phyloP scores from a whole-genome alignment of 2,113 vertebrate genomes.

The Macquaria australasica region DNA sequence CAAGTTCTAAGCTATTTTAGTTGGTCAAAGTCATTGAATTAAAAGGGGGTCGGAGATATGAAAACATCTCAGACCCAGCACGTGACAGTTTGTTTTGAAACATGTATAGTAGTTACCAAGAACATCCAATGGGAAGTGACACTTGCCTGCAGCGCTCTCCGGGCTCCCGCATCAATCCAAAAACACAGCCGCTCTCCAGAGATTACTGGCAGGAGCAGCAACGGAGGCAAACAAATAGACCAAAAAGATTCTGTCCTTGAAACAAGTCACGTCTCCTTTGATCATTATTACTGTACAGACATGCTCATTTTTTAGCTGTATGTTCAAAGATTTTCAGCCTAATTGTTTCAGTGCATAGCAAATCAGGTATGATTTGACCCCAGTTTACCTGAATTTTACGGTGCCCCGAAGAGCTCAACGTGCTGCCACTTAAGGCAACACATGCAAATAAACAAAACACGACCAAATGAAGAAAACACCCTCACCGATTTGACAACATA shows the following conservation, averaged over 20 bases:
- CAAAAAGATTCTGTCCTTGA: slow-evolving; percentile 81
- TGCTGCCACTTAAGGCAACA: background rate
- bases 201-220: slow-evolving; percentile 68
- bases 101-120: slow-evolving; percentile 72
- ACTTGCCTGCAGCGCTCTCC: slow-evolving; percentile 80
- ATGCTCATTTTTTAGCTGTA: slow-evolving; percentile 2
- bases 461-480: background rate
- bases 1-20: slow-evolving; percentile 24
- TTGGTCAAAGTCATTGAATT: slow-evolving; percentile 69
- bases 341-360: slow-evolving; percentile 34
- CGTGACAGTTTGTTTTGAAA: slow-evolving; percentile 81
- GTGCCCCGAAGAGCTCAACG: background rate
- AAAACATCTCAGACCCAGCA: slow-evolving; percentile 65
- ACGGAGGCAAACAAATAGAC: slow-evolving; percentile 78
- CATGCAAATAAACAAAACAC: background rate
- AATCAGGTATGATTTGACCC: slow-evolving; percentile 47
- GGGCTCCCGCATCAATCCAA: slow-evolving; percentile 79
- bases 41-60: slow-evolving; percentile 57
- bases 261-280: slow-evolving; percentile 64
- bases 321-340: slow-evolving; percentile 38
- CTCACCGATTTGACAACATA: background rate
- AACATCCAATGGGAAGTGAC: slow-evolving; percentile 82
- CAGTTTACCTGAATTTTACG: background rate
- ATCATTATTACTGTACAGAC: slow-evolving; percentile 58
- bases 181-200: slow-evolving; percentile 75